Evolutionary conservation across 2,797 vertebrate genomes (phyloP).

Genomic region (Nothura maculosa): DNA sequence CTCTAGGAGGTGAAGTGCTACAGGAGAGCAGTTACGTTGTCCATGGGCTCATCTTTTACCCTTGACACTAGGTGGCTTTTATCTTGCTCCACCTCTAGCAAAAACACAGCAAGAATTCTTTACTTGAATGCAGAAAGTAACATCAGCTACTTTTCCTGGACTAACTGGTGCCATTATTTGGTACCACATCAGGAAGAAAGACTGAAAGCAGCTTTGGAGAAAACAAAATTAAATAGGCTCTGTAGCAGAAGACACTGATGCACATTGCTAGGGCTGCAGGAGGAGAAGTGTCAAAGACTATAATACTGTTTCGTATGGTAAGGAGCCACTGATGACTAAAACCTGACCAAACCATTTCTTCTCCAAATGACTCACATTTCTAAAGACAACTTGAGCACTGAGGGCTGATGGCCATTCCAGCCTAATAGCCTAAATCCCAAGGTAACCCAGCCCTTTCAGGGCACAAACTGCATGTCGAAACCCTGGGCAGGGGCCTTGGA

Average conservation of each 20-base stretch:
- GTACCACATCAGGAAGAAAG: slow-evolving; percentile 50
- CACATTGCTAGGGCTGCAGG: slow-evolving; percentile 59
- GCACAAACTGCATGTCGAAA: slow-evolving; percentile 21
- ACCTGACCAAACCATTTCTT: slow-evolving; percentile 45
- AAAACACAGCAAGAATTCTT: slow-evolving; percentile 45
- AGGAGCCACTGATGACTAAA: slow-evolving; percentile 47
- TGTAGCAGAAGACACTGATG: slow-evolving; percentile 43
- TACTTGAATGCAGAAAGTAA: slow-evolving; percentile 59
- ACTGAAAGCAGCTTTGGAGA: slow-evolving; percentile 57
- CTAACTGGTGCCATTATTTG: slow-evolving; percentile 13
- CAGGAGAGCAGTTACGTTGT: slow-evolving; percentile 21
- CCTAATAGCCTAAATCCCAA: background rate
- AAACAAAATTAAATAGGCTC: slow-evolving; percentile 55
- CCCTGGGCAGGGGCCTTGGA: background rate
- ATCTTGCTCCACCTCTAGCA: slow-evolving; percentile 20
- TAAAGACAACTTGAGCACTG: slow-evolving; percentile 27
- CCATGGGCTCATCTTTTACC: slow-evolving; percentile 9
- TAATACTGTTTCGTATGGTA: slow-evolving; percentile 67
- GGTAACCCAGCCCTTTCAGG: slow-evolving; percentile 34
- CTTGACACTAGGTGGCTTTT: slow-evolving; percentile 17
- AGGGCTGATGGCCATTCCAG: background rate
- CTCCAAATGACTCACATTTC: slow-evolving; percentile 51
- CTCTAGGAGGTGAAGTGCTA: slow-evolving; percentile 66
- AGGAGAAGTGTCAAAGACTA: slow-evolving; percentile 47
- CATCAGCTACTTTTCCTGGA: slow-evolving; percentile 20